Percentiles rank a stretch among this genome's conserved stretches.
These are phyloP conservation scores for Ochropacha duplaris DNA, from an alignment of 2,888 invertebrate genomes.

Conservation along the genomic window DNA sequence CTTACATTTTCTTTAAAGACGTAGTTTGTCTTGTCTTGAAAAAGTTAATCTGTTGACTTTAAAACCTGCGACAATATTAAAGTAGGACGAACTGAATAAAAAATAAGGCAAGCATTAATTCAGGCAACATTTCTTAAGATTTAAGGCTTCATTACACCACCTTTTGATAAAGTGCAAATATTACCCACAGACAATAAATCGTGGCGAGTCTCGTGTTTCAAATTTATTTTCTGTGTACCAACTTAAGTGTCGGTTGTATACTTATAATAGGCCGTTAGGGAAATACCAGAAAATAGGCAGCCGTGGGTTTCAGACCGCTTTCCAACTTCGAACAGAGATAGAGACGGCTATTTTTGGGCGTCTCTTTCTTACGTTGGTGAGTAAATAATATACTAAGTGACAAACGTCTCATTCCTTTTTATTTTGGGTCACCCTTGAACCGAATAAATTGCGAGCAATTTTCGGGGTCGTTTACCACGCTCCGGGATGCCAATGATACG, in stretches of 20 bases:
- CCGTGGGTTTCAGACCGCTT: slow-evolving; percentile 20
- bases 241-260: slow-evolving; percentile 35
- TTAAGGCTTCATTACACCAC: slow-evolving; percentile 19
- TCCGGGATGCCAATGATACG: slow-evolving; percentile 69
- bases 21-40: slow-evolving; percentile 2
- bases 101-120: slow-evolving; percentile 2
- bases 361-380: slow-evolving; percentile 46
- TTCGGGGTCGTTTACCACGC: slow-evolving; percentile 74
- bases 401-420: slow-evolving; percentile 70
- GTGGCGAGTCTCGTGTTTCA: slow-evolving; percentile 22
- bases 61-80: not conserved
- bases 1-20: too few species aligned
- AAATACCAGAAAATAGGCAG: slow-evolving; percentile 35
- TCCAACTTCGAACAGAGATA: slow-evolving; percentile 18
- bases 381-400: slow-evolving; percentile 76
- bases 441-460: slow-evolving; percentile 77
- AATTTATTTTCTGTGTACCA: slow-evolving; percentile 32
- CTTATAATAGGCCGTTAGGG: slow-evolving; percentile 41
- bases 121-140: slow-evolving; percentile 5
- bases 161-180: slow-evolving; percentile 13
- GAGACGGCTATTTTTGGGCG: slow-evolving; percentile 43
- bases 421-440: slow-evolving; percentile 75
- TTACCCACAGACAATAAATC: slow-evolving; percentile 31
- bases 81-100: not conserved
- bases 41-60: not conserved